Evolutionary conservation across 2,888 invertebrate genomes (phyloP).

Genomic region (Habroteleia sp.): DNA sequence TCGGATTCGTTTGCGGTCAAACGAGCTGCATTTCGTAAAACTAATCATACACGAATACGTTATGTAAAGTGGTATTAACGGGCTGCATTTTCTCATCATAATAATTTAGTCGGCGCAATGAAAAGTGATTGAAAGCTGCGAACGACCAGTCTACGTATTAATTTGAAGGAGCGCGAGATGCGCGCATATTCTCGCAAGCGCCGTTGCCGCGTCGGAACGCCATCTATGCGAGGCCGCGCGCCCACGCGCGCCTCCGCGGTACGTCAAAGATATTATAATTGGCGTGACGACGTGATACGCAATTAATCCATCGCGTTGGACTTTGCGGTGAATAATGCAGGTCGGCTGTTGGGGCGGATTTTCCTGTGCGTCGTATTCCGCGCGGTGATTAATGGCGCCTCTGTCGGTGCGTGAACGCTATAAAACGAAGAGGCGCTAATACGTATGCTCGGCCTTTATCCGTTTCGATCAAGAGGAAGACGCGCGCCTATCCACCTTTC

Average conservation of each 20-base stretch:
- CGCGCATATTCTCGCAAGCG: constrained; percentile 18
- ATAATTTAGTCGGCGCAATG: too few relatives aligned
- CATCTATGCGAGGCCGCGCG: constrained; percentile 33
- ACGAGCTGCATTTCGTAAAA: too few relatives aligned
- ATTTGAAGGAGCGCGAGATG: not conserved
- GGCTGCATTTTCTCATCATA: too few relatives aligned
- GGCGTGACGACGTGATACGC: constrained; percentile 72
- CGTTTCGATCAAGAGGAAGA: constrained; percentile 68
- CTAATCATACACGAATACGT: too few relatives aligned
- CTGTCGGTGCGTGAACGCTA: constrained; percentile 72
- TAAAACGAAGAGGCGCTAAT: constrained; percentile 72
- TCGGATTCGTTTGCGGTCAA: too few relatives aligned
- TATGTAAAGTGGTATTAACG: too few relatives aligned
- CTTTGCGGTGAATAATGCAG: constrained; percentile 70
- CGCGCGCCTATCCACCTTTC: constrained; percentile 38
- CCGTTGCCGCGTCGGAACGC: constrained; percentile 31
- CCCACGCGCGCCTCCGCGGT: constrained; percentile 38
- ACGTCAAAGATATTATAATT: constrained; percentile 68
- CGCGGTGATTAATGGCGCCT: constrained; percentile 71
- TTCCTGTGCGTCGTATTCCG: constrained; percentile 51
- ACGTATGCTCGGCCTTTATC: constrained; percentile 66
- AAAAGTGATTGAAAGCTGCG: constrained; percentile 12
- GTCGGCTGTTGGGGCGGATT: constrained; percentile 64
- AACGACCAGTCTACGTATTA: constrained; percentile 1
- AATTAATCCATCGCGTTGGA: constrained; percentile 74